Percentiles rank a stretch among this genome's conserved stretches.
These are phyloP conservation scores for Neolamprologus tretocephalus DNA, from an alignment of 2,113 vertebrate genomes.

Conservation along the genomic window DNA sequence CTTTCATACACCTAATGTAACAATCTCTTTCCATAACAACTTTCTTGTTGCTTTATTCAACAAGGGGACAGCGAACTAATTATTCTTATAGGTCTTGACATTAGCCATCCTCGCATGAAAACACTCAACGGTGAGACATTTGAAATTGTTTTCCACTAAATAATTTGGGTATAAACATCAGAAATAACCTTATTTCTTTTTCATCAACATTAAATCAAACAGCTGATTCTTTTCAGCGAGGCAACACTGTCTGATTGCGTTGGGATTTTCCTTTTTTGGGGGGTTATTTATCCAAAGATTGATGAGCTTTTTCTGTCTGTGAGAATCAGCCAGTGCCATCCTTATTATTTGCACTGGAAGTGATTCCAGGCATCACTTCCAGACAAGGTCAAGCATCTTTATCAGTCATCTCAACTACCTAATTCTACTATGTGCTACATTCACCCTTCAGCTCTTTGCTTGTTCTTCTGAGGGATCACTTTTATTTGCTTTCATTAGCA, in stretches of 20 bases:
- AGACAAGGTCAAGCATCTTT: background rate
- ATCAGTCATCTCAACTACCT: background rate
- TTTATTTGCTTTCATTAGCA: background rate
- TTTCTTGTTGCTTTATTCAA: background rate
- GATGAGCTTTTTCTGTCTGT: background rate
- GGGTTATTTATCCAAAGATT: background rate
- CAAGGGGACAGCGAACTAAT: background rate
- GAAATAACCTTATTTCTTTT: background rate
- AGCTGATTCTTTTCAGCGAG: background rate
- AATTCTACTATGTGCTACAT: background rate
- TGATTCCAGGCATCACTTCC: background rate
- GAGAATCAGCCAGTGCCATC: background rate
- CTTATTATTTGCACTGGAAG: background rate
- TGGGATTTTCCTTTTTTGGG: background rate
- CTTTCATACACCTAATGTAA: background rate
- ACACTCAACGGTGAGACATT: background rate
- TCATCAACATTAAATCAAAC: background rate
- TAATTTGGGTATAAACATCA: background rate
- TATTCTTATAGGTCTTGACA: background rate
- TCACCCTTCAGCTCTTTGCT: background rate
- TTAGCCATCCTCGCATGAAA: background rate
- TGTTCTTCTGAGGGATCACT: background rate
- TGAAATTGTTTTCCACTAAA: background rate
- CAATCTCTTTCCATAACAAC: background rate
- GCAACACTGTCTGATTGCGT: background rate